phyloP scores from a whole-genome alignment of 1,140 invertebrate species.

The Lasioglossum albipes region DNA sequence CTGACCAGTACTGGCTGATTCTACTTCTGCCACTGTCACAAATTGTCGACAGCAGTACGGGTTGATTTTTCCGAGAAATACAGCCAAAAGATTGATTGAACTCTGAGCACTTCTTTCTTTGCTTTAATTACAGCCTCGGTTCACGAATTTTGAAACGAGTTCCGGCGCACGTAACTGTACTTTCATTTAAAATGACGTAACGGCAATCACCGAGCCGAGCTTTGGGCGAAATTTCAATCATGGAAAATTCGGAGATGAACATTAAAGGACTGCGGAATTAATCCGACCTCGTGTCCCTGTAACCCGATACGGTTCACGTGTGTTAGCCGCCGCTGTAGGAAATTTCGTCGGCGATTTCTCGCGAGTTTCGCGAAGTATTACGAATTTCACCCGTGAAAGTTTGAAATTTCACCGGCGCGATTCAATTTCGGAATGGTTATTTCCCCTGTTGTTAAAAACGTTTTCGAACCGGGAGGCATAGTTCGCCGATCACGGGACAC shows the following conservation, averaged over 20 bases:
- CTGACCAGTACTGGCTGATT: too few relatives aligned
- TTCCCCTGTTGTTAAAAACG: not conserved
- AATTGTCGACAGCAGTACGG: too few relatives aligned
- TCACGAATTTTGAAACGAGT: too few relatives aligned
- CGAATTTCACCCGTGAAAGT: constrained; percentile 38
- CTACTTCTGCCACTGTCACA: too few relatives aligned
- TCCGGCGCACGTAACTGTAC: too few relatives aligned
- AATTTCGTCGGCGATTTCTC: constrained; percentile 21
- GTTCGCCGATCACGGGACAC: too few relatives aligned
- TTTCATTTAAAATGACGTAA: not conserved
- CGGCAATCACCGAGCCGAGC: not conserved
- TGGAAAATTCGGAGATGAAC: not conserved
- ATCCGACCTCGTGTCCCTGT: not conserved
- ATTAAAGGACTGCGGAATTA: not conserved
- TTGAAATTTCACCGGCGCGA: constrained; percentile 13
- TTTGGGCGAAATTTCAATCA: not conserved
- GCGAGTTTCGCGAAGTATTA: not conserved
- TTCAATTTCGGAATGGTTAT: constrained; percentile 6
- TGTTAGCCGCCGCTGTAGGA: not conserved
- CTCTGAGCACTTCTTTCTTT: too few relatives aligned
- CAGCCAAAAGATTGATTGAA: too few relatives aligned
- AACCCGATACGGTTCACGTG: constrained; percentile 9
- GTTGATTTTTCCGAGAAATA: too few relatives aligned
- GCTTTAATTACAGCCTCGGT: too few relatives aligned
- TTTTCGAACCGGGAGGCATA: not conserved